Evolutionary conservation across 2,113 vertebrate species (phyloP).

Genomic region (Hippocampus barbouri): DNA sequence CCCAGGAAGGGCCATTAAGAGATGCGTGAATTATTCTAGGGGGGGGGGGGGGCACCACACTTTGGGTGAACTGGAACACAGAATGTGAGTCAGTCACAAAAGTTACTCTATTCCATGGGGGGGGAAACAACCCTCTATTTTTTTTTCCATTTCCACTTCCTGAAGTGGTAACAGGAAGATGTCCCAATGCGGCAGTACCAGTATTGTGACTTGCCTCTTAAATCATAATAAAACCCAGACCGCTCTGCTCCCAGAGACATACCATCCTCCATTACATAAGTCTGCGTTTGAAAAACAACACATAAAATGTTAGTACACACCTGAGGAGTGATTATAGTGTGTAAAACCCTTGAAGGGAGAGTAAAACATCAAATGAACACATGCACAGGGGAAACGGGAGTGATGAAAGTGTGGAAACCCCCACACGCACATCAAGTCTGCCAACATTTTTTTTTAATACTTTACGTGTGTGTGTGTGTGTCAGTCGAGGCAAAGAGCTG

Average conservation of each 20-base stretch:
- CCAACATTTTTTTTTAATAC: too few relatives aligned
- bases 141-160: slow-evolving; percentile 1
- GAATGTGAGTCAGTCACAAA: background rate
- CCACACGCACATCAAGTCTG: slow-evolving; percentile 3
- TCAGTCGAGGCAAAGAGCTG: slow-evolving; percentile 37
- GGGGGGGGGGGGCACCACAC: background rate
- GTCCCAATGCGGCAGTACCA: background rate
- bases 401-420: slow-evolving; percentile 11
- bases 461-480: background rate
- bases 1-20: background rate
- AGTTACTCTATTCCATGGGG: background rate
- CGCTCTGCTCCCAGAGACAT: background rate
- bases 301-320: slow-evolving; percentile 47
- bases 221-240: slow-evolving; percentile 47
- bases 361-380: slow-evolving; percentile 45
- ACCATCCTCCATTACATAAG: slow-evolving; percentile 31
- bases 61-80: background rate
- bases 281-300: slow-evolving; percentile 43
- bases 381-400: slow-evolving; percentile 31
- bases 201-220: slow-evolving; percentile 29
- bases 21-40: background rate
- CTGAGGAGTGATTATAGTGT: slow-evolving; percentile 45
- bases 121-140: background rate
- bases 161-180: background rate
- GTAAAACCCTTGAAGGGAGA: slow-evolving; percentile 32